These are phyloP conservation scores for Callosobruchus maculatus DNA, from an alignment of 2,888 invertebrate species.

Conservation along the genomic window DNA sequence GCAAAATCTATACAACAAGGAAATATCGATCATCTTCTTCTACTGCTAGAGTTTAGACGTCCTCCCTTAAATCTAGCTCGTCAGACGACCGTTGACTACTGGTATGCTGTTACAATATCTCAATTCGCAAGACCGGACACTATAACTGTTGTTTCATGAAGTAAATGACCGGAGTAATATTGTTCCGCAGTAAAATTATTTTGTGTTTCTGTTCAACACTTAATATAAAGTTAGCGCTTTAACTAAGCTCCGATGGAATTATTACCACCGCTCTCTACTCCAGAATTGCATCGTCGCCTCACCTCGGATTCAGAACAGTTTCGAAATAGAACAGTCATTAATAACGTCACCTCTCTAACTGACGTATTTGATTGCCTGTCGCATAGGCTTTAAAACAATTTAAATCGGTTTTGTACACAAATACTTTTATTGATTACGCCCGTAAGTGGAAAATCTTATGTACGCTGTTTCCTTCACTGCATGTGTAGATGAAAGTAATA, in stretches of 20 bases:
- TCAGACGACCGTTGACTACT: neutral
- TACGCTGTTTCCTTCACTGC: no score
- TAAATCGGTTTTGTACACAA: no score
- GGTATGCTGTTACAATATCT: neutral
- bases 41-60: no score
- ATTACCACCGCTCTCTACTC: slow-evolving; percentile 5
- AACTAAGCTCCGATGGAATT: slow-evolving; percentile 20
- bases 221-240: slow-evolving; percentile 19
- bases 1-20: no score
- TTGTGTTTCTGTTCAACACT: slow-evolving; percentile 23
- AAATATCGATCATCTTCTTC: no score
- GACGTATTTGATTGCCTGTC: neutral
- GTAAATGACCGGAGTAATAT: slow-evolving; percentile 19
- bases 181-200: slow-evolving; percentile 23
- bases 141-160: slow-evolving; percentile 20
- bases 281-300: neutral
- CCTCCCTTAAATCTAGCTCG: no score
- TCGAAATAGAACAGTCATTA: neutral
- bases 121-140: neutral
- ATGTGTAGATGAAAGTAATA: no score
- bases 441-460: no score
- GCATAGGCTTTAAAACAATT: no score
- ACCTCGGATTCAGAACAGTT: neutral
- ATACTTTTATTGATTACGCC: no score
- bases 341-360: neutral